Evolutionary conservation across 2,113 vertebrate genomes (phyloP).

Genomic region (Oplegnathus fasciatus): DNA sequence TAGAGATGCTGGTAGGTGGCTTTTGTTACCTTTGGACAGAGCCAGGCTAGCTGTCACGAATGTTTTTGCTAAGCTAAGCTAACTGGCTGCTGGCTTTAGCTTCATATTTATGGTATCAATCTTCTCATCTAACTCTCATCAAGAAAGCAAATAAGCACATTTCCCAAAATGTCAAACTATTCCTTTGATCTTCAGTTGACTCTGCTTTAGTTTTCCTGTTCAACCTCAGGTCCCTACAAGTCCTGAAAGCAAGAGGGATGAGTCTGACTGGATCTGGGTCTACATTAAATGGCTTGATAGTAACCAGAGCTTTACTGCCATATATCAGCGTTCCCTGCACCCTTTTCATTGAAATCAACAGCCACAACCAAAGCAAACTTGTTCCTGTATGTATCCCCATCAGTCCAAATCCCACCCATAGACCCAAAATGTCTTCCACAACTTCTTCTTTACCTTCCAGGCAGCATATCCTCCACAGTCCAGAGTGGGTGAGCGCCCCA

Average conservation of each 20-base stretch:
- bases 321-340: not conserved
- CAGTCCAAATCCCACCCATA: not conserved
- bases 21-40: not conserved
- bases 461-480: slow-evolving; percentile 95
- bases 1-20: not conserved
- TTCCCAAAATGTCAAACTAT: not conserved
- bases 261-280: slow-evolving; percentile 1
- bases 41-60: not conserved
- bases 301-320: not conserved
- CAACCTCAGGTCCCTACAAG: not conserved
- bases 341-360: slow-evolving; percentile 1
- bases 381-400: not conserved
- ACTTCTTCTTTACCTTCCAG: slow-evolving; percentile 87
- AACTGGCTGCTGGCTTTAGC: not conserved
- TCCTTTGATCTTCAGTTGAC: not conserved
- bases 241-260: not conserved
- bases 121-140: not conserved
- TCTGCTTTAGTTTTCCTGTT: not conserved
- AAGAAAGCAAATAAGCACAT: not conserved
- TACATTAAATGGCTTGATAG: not conserved
- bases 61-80: not conserved
- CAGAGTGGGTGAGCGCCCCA: slow-evolving; percentile 93
- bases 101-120: not conserved
- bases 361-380: not conserved
- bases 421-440: not conserved